phyloP scores from a whole-genome alignment of 2,797 vertebrate genomes.

The Steatocranus sp. region DNA sequence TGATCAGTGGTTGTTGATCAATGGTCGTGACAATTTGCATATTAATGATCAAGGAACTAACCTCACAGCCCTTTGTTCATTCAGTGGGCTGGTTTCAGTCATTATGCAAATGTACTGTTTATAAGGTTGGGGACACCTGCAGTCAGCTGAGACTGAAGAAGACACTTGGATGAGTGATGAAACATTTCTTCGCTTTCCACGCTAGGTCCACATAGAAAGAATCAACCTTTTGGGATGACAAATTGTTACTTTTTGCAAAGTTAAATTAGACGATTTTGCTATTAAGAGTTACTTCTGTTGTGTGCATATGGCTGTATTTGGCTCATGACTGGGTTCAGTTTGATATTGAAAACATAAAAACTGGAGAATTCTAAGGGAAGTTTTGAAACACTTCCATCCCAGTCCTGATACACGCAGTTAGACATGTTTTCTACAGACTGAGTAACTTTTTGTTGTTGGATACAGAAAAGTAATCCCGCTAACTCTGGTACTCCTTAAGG shows the following conservation, averaged over 20 bases:
- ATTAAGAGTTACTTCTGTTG: background rate
- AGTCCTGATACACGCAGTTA: background rate
- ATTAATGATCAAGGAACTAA: background rate
- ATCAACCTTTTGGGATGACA: background rate
- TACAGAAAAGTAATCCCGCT: background rate
- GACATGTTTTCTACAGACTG: background rate
- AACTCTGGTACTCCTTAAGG: background rate
- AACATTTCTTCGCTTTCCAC: background rate
- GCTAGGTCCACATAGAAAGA: background rate
- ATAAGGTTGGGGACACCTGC: background rate
- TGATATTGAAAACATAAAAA: background rate
- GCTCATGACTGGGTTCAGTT: background rate
- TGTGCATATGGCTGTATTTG: background rate
- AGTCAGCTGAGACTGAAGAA: background rate
- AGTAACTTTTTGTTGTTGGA: background rate
- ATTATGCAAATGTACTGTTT: background rate
- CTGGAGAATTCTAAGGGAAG: background rate
- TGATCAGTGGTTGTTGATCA: background rate
- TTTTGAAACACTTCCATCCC: background rate
- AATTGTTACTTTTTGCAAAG: too few relatives aligned
- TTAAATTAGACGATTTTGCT: background rate
- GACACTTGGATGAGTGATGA: background rate
- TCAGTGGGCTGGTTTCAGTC: background rate
- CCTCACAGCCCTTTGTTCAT: background rate
- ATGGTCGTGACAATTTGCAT: background rate